These are phyloP conservation scores for Coregonus suidteri DNA, from an alignment of 2,797 vertebrate genomes.

Conservation along the genomic window DNA sequence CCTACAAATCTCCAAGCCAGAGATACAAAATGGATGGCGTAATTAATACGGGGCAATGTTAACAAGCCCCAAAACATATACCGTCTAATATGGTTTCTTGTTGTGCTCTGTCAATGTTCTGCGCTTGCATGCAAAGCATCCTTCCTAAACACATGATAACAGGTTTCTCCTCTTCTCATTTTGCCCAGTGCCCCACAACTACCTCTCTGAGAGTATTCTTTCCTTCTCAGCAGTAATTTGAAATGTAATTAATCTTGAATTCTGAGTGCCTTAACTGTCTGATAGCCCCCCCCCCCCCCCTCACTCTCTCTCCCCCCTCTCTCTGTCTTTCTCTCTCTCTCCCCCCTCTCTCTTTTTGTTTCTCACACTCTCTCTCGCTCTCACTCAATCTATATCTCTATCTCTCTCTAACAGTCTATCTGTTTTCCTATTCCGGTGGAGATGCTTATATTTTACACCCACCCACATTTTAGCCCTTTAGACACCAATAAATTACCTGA, in stretches of 20 bases:
- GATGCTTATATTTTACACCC: slow-evolving; percentile 70
- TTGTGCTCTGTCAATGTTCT: neutral
- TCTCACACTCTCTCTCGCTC: neutral
- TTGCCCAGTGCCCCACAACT: neutral
- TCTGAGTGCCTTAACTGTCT: slow-evolving; percentile 65
- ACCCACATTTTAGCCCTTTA: slow-evolving; percentile 53
- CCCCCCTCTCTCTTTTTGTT: slow-evolving; percentile 15
- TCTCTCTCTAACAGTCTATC: slow-evolving; percentile 1
- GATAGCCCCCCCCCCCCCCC: slow-evolving; percentile 64
- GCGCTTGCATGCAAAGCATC: neutral
- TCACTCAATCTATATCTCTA: too few relatives aligned
- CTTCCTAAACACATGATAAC: neutral
- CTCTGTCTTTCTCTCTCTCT: slow-evolving; percentile 21
- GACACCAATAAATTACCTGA: slow-evolving; percentile 70
- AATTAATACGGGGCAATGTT: neutral
- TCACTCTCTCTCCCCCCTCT: slow-evolving; percentile 30
- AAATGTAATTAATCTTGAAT: slow-evolving; percentile 74
- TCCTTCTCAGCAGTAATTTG: slow-evolving; percentile 67
- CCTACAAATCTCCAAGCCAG: neutral
- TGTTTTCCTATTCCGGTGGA: slow-evolving; percentile 59
- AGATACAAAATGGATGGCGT: slow-evolving; percentile 4
- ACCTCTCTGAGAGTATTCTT: neutral
- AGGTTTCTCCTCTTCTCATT: neutral
- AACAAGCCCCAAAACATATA: neutral
- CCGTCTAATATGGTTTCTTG: neutral